Conservation (phyloP, 2,113 vertebrate species). For the Prunella himalayana region DNA sequence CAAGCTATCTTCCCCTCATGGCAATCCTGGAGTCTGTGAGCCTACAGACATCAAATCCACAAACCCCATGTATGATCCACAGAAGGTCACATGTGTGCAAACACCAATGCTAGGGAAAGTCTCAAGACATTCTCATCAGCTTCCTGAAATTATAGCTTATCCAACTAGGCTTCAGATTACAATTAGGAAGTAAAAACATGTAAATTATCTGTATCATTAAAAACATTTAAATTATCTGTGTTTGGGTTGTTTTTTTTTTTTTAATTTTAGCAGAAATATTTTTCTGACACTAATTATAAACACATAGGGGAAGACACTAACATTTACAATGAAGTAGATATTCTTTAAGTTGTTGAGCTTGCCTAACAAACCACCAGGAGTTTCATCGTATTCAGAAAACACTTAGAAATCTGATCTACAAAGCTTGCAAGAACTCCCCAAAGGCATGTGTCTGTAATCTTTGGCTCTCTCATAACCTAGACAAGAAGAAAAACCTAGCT, state of each 20-base stretch:
- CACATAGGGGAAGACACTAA: background rate
- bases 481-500: slow-evolving; percentile 25
- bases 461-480: background rate
- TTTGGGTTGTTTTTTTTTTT: background rate
- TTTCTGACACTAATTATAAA: background rate
- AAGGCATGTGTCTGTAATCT: background rate
- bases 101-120: background rate
- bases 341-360: background rate
- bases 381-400: background rate
- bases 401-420: slow-evolving; percentile 1
- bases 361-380: background rate
- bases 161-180: background rate
- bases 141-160: background rate
- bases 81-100: background rate
- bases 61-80: fast-evolving
- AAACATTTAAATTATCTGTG: background rate
- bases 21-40: background rate
- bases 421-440: background rate
- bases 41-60: background rate
- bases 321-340: background rate
- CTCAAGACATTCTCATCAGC: background rate
- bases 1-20: background rate
- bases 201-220: background rate
- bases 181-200: background rate
- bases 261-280: background rate